These are phyloP conservation scores for Planiliza haematocheilus DNA, from an alignment of 2,113 vertebrate genomes.

Conservation along the genomic window DNA sequence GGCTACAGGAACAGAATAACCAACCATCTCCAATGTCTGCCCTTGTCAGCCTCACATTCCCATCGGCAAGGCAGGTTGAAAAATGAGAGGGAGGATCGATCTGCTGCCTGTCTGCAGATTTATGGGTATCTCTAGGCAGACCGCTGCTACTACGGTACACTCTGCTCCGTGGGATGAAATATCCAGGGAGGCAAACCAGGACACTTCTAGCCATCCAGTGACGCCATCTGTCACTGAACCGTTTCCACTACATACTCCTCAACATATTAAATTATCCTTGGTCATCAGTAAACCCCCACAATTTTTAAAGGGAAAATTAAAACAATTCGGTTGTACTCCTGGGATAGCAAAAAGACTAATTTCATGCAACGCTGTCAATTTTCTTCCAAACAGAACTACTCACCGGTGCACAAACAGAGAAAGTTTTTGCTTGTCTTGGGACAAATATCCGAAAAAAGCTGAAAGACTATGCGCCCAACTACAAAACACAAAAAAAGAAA, in stretches of 20 bases:
- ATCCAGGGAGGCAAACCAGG: constrained; percentile 9
- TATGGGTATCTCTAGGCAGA: constrained; percentile 43
- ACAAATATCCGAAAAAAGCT: constrained; percentile 97
- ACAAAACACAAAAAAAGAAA: constrained; percentile 46
- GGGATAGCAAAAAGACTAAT: neutral
- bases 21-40: constrained; percentile 33
- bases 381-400: constrained; percentile 53
- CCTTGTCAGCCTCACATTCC: constrained; percentile 37
- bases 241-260: constrained; percentile 25
- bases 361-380: no score
- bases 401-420: constrained; percentile 96
- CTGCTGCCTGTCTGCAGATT: constrained; percentile 43
- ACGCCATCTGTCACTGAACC: constrained; percentile 43
- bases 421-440: constrained; percentile 99
- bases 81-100: constrained; percentile 57
- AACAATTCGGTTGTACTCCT: neutral
- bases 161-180: constrained; percentile 26
- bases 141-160: constrained; percentile 15
- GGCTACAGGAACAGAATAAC: constrained; percentile 22
- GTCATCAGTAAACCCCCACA: no score
- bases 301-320: no score
- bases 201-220: constrained; percentile 10
- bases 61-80: constrained; percentile 29
- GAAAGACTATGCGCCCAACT: constrained; percentile 99
- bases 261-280: constrained; percentile 26